A percentile compares a stretch with the other conserved stretches of the same genome.
phyloP scores from a whole-genome alignment of 2,888 invertebrate genomes.

The Plagodis dolabraria region DNA sequence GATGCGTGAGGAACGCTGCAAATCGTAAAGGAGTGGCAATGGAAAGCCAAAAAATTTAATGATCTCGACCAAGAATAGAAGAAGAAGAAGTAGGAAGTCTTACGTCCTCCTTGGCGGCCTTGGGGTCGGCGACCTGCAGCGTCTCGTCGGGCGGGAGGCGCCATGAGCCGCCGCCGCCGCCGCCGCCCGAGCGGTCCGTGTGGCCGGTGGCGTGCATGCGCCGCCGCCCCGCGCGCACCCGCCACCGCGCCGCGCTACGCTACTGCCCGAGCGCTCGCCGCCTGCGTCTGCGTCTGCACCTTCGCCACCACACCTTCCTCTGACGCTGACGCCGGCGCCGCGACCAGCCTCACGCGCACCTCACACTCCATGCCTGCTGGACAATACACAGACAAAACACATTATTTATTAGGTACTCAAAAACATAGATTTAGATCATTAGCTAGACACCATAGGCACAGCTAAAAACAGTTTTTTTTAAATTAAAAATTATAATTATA shows the following conservation, averaged over 20 bases:
- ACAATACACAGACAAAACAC: slow-evolving; percentile 6
- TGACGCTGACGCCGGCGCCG: slow-evolving; percentile 34
- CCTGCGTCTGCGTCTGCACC: slow-evolving; percentile 50
- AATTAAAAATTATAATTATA: no score
- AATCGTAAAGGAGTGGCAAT: no score
- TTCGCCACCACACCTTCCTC: slow-evolving; percentile 59
- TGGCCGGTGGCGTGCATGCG: slow-evolving; percentile 96
- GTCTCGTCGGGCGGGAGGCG: slow-evolving; percentile 96
- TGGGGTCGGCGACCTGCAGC: slow-evolving; percentile 94
- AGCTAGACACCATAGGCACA: no score
- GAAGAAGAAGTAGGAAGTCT: slow-evolving; percentile 34
- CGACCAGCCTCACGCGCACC: slow-evolving; percentile 44
- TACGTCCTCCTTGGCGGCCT: slow-evolving; percentile 90
- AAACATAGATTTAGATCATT: no score
- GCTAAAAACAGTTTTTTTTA: no score
- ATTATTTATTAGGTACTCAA: background rate
- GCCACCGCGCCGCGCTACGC: slow-evolving; percentile 84
- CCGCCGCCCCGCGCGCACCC: slow-evolving; percentile 87
- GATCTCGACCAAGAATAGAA: background rate
- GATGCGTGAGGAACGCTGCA: no score
- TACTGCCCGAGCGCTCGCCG: slow-evolving; percentile 56
- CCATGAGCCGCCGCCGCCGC: slow-evolving; percentile 90
- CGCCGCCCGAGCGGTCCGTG: slow-evolving; percentile 91
- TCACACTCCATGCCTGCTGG: slow-evolving; percentile 59
- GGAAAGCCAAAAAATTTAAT: no score